A percentile compares a stretch with the other conserved stretches of the same genome.
These are phyloP conservation scores for Lasioglossum lativentre DNA, from an alignment of 2,888 invertebrate genomes.

Conservation along the genomic window DNA sequence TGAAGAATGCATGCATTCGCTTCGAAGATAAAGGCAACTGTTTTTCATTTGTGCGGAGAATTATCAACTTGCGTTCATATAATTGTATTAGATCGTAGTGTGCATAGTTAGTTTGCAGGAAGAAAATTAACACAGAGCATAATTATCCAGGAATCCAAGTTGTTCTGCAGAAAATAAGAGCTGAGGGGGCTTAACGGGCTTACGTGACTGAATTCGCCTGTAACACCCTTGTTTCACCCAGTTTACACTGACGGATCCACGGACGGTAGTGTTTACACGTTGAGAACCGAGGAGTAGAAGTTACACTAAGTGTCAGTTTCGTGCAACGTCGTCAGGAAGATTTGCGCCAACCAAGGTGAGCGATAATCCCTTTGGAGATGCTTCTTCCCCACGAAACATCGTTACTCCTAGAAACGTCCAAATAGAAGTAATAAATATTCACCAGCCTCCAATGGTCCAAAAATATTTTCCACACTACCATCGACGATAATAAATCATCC, in stretches of 20 bases:
- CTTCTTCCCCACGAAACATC: neutral
- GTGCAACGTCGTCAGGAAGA: slow-evolving; percentile 48
- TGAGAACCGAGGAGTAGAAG: slow-evolving; percentile 44
- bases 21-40: neutral
- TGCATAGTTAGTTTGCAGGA: neutral
- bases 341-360: slow-evolving; percentile 52
- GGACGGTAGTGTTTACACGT: slow-evolving; percentile 55
- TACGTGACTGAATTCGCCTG: slow-evolving; percentile 21
- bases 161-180: neutral
- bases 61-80: neutral
- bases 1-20: neutral
- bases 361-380: slow-evolving; percentile 36
- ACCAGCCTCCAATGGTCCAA: neutral
- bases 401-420: neutral
- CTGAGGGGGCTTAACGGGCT: neutral
- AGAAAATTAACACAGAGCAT: neutral
- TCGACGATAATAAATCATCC: neutral
- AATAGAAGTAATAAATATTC: neutral
- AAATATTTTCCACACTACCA: neutral
- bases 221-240: slow-evolving; percentile 41
- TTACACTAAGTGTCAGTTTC: slow-evolving; percentile 52
- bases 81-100: neutral
- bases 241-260: slow-evolving; percentile 33
- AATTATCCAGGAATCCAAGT: neutral
- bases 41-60: neutral